These are phyloP conservation scores for Aporrectodea caliginosa DNA, from an alignment of 1,140 invertebrate genomes.

Conservation along the genomic window DNA sequence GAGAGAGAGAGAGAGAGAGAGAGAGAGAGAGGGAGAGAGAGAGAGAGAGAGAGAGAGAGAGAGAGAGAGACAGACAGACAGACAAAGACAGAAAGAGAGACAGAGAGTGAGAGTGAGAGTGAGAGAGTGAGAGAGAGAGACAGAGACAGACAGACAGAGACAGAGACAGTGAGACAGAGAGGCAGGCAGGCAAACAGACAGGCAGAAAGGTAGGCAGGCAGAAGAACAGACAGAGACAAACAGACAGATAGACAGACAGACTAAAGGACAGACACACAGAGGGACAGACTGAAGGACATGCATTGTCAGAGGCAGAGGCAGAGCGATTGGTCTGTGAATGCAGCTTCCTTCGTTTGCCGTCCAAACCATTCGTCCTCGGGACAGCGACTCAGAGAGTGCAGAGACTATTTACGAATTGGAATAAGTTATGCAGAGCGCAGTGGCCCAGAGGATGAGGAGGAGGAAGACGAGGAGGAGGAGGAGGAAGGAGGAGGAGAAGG, in stretches of 20 bases:
- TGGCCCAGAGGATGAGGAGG: background rate
- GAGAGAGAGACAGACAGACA: background rate
- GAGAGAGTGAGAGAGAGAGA: background rate
- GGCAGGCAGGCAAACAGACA: background rate
- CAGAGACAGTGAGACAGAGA: background rate
- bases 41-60: slow-evolving; percentile 15
- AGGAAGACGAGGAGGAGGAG: slow-evolving; percentile 5
- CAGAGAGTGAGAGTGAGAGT: background rate
- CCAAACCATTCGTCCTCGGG: too few species aligned
- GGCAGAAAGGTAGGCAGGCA: background rate
- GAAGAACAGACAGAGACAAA: background rate
- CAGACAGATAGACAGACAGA: too few species aligned
- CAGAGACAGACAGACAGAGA: background rate
- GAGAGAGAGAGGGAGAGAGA: slow-evolving; percentile 19
- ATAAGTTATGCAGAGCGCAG: too few species aligned
- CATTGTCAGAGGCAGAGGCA: too few species aligned
- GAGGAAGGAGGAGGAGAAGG: slow-evolving; percentile 3
- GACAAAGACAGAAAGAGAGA: background rate
- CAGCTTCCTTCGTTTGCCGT: too few species aligned
- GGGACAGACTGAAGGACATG: too few species aligned
- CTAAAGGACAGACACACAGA: too few species aligned
- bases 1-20: slow-evolving; percentile 17
- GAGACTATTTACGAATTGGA: too few species aligned
- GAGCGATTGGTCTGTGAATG: too few species aligned
- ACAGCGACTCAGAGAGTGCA: too few species aligned